These are phyloP conservation scores for Monarcha castaneiventris DNA, from an alignment of 2,113 vertebrate genomes.

Conservation along the genomic window DNA sequence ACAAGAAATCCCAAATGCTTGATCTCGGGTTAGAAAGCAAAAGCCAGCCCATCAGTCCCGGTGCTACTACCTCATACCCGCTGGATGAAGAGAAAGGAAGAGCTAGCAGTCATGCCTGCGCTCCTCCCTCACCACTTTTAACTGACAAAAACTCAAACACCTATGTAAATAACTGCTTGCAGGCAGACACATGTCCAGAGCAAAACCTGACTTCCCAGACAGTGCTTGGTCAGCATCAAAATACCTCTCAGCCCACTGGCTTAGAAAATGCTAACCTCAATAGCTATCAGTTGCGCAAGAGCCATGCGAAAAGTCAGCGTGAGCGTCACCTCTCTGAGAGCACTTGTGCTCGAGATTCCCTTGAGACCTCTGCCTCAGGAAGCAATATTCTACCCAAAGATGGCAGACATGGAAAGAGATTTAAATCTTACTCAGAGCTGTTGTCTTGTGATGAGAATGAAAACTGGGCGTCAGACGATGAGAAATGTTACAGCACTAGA, in stretches of 20 bases:
- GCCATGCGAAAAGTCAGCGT: constrained; percentile 25
- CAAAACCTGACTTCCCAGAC: neutral
- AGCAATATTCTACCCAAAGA: neutral
- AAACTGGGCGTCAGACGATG: constrained; percentile 36
- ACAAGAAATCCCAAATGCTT: constrained; percentile 14
- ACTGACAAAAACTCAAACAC: constrained; percentile 45
- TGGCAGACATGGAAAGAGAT: constrained; percentile 27
- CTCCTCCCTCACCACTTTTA: neutral
- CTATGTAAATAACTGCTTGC: neutral
- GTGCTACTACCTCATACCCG: neutral
- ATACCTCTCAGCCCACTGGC: constrained; percentile 28
- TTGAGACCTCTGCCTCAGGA: neutral
- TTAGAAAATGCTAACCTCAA: constrained; percentile 58
- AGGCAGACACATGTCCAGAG: neutral
- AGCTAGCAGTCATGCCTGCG: neutral
- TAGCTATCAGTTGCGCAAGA: neutral
- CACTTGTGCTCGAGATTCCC: constrained; percentile 28
- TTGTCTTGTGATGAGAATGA: constrained; percentile 71
- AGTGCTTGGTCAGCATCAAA: neutral
- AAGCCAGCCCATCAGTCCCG: neutral
- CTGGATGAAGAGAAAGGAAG: neutral
- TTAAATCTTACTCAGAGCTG: constrained; percentile 72
- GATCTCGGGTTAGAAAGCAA: neutral
- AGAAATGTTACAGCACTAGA: constrained; percentile 30
- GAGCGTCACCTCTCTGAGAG: constrained; percentile 76